A percentile compares a stretch with the other conserved stretches of the same genome.
phyloP scores from a whole-genome alignment of 2,113 vertebrate genomes.

The Lepus europaeus region DNA sequence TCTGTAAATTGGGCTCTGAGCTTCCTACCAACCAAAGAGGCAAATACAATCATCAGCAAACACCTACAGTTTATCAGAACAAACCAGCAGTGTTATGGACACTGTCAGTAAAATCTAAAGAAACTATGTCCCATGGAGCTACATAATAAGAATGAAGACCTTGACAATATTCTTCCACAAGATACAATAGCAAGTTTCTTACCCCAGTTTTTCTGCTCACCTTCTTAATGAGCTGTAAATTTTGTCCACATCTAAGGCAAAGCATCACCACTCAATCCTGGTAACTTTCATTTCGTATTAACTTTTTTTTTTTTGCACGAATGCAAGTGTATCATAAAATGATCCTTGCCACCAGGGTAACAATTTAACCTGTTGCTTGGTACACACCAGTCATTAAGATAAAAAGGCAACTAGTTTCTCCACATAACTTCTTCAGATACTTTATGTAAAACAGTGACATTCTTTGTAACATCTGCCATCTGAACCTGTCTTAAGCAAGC shows the following conservation, averaged over 20 bases:
- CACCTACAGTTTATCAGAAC: not conserved
- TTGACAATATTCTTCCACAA: not conserved
- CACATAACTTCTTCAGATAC: not conserved
- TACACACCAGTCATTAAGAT: not conserved
- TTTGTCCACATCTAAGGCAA: slow-evolving; percentile 44
- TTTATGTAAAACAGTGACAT: slow-evolving; percentile 37
- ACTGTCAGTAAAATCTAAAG: slow-evolving; percentile 28
- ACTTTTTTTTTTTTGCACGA: slow-evolving; percentile 37
- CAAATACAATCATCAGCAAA: slow-evolving; percentile 37
- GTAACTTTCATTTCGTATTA: slow-evolving; percentile 4
- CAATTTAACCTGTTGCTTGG: slow-evolving; percentile 8
- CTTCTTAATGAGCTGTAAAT: not conserved
- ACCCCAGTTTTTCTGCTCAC: not conserved
- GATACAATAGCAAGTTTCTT: not conserved
- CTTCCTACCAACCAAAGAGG: slow-evolving; percentile 22
- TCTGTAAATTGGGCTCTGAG: not conserved
- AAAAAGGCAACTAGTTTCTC: slow-evolving; percentile 17
- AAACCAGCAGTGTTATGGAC: not conserved
- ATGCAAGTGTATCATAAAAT: slow-evolving; percentile 32
- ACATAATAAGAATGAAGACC: not conserved
- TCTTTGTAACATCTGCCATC: slow-evolving; percentile 16
- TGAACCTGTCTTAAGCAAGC: slow-evolving; percentile 27
- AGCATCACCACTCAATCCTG: slow-evolving; percentile 25
- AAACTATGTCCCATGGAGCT: not conserved
- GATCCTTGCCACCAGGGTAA: not conserved